Conservation (phyloP, 2,797 vertebrate species). For the Poecilia picta region DNA sequence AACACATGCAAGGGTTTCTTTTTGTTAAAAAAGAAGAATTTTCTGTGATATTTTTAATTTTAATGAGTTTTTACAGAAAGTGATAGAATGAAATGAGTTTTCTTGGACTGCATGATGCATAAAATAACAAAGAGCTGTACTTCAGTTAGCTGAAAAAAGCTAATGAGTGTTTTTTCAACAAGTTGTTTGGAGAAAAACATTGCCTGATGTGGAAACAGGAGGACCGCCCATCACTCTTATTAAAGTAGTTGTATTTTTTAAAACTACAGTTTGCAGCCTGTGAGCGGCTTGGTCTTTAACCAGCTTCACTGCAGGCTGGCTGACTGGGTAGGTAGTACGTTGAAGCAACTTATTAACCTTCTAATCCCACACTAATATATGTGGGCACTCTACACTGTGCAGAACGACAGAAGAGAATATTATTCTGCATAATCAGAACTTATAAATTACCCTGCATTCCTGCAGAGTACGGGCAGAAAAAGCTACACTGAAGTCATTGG, state of each 20-base stretch:
- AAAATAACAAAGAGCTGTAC: neutral
- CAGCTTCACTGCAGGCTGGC: neutral
- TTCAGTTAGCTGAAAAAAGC: neutral
- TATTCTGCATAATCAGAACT: neutral
- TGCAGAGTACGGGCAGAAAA: conserved; percentile 8
- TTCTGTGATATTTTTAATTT: neutral
- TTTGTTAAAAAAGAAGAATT: neutral
- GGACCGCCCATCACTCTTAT: neutral
- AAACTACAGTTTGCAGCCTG: neutral
- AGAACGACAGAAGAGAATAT: neutral
- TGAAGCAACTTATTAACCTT: neutral
- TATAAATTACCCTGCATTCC: conserved; percentile 13
- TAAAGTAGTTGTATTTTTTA: neutral
- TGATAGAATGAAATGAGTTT: neutral
- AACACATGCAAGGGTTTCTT: neutral
- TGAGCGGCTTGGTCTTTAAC: neutral
- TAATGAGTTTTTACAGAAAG: neutral
- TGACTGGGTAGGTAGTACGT: neutral
- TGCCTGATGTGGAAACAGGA: neutral
- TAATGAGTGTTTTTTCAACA: neutral
- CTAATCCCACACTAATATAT: neutral
- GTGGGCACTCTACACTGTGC: neutral
- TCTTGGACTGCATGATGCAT: neutral
- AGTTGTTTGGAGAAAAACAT: neutral
- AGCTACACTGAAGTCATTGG: conserved; percentile 28